Percentiles rank a stretch among this genome's conserved stretches.
These are phyloP conservation scores for Eupithecia insigniata DNA, from an alignment of 2,888 invertebrate genomes.

Conservation along the genomic window DNA sequence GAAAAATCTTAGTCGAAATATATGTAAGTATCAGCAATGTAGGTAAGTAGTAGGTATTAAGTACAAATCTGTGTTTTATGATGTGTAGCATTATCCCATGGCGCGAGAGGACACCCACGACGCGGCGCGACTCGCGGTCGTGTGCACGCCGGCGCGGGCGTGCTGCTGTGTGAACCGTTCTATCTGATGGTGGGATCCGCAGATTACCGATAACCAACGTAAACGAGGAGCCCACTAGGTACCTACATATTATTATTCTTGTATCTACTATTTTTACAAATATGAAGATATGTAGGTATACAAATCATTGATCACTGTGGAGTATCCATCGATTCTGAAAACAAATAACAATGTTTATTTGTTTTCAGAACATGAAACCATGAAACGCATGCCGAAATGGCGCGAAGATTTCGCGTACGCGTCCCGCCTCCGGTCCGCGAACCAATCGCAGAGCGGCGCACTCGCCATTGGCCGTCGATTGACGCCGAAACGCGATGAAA, in stretches of 20 bases:
- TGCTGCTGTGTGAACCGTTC: neutral
- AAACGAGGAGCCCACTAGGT: neutral
- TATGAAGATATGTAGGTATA: too few relatives aligned
- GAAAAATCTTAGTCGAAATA: neutral
- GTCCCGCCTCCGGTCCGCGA: conserved; percentile 61
- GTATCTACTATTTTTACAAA: neutral
- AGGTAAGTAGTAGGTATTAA: too few relatives aligned
- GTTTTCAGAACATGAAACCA: conserved; percentile 44
- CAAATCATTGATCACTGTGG: neutral
- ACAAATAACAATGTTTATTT: too few relatives aligned
- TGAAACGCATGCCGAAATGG: conserved; percentile 58
- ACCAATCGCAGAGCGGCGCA: conserved; percentile 63
- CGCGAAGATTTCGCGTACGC: conserved; percentile 59
- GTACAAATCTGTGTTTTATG: neutral
- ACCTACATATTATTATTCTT: neutral
- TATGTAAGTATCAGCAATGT: neutral
- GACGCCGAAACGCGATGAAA: conserved; percentile 62
- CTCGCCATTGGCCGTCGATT: conserved; percentile 64
- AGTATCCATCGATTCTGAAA: conserved; percentile 51
- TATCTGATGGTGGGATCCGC: conserved; percentile 4
- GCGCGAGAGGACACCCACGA: conserved; percentile 12
- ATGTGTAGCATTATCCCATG: conserved; percentile 1
- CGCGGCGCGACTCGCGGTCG: neutral
- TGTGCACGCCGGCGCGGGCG: neutral
- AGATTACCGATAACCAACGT: neutral